These are phyloP conservation scores for Arctocebus calabarensis DNA, from an alignment of 2,797 vertebrate genomes.

Conservation along the genomic window DNA sequence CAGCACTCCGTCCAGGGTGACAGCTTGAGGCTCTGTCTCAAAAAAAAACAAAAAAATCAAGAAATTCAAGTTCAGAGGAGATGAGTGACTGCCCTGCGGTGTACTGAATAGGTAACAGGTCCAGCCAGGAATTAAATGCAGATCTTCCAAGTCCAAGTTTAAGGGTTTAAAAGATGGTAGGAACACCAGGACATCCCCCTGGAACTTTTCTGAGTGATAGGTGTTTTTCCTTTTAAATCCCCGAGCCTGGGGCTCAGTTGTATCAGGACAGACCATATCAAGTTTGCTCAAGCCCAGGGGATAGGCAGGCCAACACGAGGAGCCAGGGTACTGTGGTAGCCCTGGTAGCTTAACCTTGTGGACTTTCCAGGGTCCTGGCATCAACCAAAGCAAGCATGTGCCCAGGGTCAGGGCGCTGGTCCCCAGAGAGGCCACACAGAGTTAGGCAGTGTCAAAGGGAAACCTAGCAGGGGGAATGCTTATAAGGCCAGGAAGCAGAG, in stretches of 20 bases:
- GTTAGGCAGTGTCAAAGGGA: neutral
- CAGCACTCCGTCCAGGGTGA: no score
- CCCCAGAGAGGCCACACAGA: neutral
- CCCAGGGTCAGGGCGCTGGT: neutral
- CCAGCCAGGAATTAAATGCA: neutral
- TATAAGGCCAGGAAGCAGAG: neutral
- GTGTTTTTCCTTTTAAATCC: neutral
- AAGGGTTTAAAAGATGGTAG: neutral
- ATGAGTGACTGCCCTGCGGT: neutral
- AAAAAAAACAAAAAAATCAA: no score
- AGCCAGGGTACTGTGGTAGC: neutral
- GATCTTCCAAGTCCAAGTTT: neutral
- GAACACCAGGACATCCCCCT: neutral
- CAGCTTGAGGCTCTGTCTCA: no score
- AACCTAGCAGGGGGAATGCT: neutral
- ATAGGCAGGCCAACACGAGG: neutral
- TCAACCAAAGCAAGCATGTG: neutral
- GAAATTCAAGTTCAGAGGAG: constrained; percentile 6
- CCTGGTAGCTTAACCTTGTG: neutral
- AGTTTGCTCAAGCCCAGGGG: neutral
- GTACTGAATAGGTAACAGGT: neutral
- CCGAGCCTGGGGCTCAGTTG: neutral
- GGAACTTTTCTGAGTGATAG: neutral
- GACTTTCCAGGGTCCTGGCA: neutral
- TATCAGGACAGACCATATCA: neutral